These are phyloP conservation scores for Oreocharis arfaki DNA, from an alignment of 2,113 vertebrate species.

Conservation along the genomic window DNA sequence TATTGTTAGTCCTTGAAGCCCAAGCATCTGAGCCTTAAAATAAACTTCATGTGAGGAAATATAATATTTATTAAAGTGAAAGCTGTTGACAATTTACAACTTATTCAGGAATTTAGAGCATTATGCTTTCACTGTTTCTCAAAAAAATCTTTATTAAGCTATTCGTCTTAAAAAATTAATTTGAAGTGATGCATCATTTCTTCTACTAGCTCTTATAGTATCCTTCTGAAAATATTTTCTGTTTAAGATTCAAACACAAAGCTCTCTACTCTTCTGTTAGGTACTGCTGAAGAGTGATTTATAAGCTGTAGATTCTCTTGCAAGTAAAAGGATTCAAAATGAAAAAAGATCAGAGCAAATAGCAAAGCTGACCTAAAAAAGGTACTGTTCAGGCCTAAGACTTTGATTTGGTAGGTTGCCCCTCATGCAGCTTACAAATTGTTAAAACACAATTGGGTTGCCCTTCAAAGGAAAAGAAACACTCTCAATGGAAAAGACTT, in stretches of 20 bases:
- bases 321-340: neutral
- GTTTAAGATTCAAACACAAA: slow-evolving; percentile 10
- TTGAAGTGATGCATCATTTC: neutral
- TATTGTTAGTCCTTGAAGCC: neutral
- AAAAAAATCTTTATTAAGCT: neutral
- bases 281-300: neutral
- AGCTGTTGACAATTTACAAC: neutral
- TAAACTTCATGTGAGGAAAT: neutral
- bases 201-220: neutral
- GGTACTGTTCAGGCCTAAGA: neutral
- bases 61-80: neutral
- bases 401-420: neutral
- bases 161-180: neutral
- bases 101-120: neutral
- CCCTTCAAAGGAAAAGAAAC: neutral
- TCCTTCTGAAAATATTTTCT: slow-evolving; percentile 21
- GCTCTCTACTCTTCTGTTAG: neutral
- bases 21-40: neutral
- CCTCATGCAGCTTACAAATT: neutral
- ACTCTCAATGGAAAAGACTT: neutral
- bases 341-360: neutral
- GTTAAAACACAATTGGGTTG: neutral
- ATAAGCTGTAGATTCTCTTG: neutral
- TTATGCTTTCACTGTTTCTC: neutral
- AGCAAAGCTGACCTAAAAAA: neutral